Percentiles rank a stretch among this genome's conserved stretches.
phyloP scores from a whole-genome alignment of 2,888 invertebrate species.

The Drosophila anomalata region DNA sequence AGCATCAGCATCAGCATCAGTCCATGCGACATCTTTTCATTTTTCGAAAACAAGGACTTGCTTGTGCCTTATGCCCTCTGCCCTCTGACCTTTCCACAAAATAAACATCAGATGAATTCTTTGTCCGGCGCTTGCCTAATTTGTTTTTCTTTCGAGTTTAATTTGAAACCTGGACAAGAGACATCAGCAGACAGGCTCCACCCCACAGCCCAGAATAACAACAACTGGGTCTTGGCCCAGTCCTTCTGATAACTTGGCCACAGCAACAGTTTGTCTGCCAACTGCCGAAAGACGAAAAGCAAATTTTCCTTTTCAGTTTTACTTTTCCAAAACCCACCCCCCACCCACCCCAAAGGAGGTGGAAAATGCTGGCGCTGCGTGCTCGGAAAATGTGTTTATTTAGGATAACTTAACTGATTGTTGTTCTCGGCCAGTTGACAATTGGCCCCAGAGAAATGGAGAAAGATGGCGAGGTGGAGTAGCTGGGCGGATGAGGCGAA shows the following conservation, averaged over 20 bases:
- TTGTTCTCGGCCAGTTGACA: conserved; percentile 62
- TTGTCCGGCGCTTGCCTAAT: conserved; percentile 74
- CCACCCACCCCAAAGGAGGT: neutral
- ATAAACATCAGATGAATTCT: conserved; percentile 67
- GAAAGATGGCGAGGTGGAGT: conserved; percentile 5
- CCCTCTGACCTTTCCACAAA: conserved; percentile 20
- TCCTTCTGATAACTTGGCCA: conserved; percentile 14
- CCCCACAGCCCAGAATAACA: too few relatives aligned
- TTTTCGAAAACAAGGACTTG: conserved; percentile 3
- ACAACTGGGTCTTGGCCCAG: conserved; percentile 17
- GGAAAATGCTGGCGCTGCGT: conserved; percentile 59
- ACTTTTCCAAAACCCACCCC: neutral
- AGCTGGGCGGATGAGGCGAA: neutral
- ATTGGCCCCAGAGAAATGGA: conserved; percentile 49
- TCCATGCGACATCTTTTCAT: conserved; percentile 51
- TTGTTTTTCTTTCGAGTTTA: conserved; percentile 76
- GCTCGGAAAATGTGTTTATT: conserved; percentile 74
- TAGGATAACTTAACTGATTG: conserved; percentile 74
- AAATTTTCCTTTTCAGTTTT: conserved; percentile 50
- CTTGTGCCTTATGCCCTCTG: neutral
- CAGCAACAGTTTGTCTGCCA: conserved; percentile 67
- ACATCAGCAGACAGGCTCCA: neutral
- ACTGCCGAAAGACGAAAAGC: conserved; percentile 60
- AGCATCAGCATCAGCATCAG: conserved; percentile 18
- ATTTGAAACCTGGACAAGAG: conserved; percentile 65